Base-by-base conservation (phyloP, 2,888 invertebrate species). In the Parasteatoda lunata region DNA sequence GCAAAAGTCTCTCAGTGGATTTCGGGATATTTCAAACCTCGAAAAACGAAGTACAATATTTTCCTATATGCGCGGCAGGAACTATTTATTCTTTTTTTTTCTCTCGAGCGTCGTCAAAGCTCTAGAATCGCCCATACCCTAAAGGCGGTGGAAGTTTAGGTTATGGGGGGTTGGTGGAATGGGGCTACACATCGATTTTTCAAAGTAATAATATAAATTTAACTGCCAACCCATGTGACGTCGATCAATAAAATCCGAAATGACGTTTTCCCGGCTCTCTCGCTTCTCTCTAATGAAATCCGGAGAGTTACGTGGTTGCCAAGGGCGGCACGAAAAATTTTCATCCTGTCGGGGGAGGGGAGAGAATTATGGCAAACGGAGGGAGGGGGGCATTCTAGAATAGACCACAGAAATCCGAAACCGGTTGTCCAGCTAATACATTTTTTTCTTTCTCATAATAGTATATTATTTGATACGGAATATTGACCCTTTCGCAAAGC, bases 181-280 rank as follows among this genome's bases (percentile, higher is more conserved):
- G 64, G 52, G 51, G 70, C 65, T 6, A n/a, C 9, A 59, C 9
- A 85, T 85, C 85, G 85, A 85, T 85, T 85, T 85, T 80, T 70
- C 59, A 59, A 76, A 80, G 85, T 71, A 85, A 80, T 80, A 85
- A 85, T 85, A 85, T 85, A 85, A 85, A 85, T 85, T 85, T 85
- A 85, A 85, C 85, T 85, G 85, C 80, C 85, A 80, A 77, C 75
- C 85, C 85, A 85, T 85, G 80, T 85, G 85, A 80, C 85, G 80
- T 70, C 85, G 85, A 85, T 85, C 85, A 85, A 85, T 85, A 76
- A 73, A 85, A 80, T 80, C 81, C 81, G 73, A 81, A 81, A 81
- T 81, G 81, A 81, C 81, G 81, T 81, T 75, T 59, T 65, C 81
- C 81, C 73, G 48, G 81, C 45, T 68, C 65, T 71, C 59, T 59